A percentile compares a stretch with the other conserved stretches of the same genome.
Evolutionary conservation across 23 tunicate genomes (phyloP).

Genomic region (Clavelina lepadiformis): DNA sequence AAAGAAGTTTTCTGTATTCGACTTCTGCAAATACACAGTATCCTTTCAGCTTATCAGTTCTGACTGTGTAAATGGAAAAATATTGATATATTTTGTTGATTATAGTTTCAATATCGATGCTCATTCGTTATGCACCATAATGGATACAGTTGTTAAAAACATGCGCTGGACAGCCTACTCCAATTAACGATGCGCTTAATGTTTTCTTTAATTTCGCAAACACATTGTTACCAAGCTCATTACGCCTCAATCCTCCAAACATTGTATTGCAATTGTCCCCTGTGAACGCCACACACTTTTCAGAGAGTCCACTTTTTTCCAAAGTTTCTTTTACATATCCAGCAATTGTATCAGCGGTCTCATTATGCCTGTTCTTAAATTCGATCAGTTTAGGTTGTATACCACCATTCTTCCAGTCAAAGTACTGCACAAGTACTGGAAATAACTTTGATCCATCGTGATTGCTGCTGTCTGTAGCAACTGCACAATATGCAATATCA

Average conservation of each 20-base stretch:
- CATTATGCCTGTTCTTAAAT: constrained; percentile 7
- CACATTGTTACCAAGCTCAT: constrained; percentile 6
- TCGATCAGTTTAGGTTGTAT: constrained; percentile 10
- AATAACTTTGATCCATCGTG: constrained; percentile 13
- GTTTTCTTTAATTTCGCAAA: constrained; percentile 6
- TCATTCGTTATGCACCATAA: constrained; percentile 4
- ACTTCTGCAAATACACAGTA: constrained; percentile 9
- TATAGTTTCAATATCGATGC: constrained; percentile 11
- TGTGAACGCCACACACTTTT: constrained; percentile 22
- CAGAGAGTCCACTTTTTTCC: background rate
- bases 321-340: constrained; percentile 11
- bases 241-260: constrained; percentile 19
- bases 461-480: constrained; percentile 23
- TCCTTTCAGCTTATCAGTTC: constrained; percentile 10
- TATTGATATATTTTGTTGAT: constrained; percentile 3
- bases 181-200: background rate
- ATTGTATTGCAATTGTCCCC: constrained; percentile 16
- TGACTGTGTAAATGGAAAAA: constrained; percentile 7
- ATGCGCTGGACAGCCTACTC: constrained; percentile 21
- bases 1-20: constrained; percentile 8
- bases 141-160: constrained; percentile 12
- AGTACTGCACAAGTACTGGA: constrained; percentile 18
- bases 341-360: constrained; percentile 24
- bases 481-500: constrained; percentile 17
- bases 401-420: constrained; percentile 20